Base-by-base conservation (phyloP, 2,888 invertebrate species). In the Catocala fraxini region DNA sequence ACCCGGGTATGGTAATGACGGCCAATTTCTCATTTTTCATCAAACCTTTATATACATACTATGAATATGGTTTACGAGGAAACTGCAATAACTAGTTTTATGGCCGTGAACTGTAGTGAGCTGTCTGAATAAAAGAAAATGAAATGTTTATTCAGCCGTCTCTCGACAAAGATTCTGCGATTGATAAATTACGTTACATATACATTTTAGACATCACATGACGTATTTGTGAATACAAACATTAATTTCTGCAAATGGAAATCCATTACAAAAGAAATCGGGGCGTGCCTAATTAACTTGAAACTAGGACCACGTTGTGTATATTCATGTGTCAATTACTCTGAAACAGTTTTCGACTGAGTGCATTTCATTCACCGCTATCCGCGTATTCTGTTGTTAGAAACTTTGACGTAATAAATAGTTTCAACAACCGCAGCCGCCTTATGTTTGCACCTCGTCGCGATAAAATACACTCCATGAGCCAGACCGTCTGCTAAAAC, bases 401-500 rank as follows among this genome's bases (percentile, higher is more conserved):
- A n/a, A 71, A 77, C 60, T 74, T 62, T 51, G 56, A 74, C 41
- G 46, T 67, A 45, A 39, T 25, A 51, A 11, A 11, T 59, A 62
- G 68, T 68, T 63, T 59, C 34, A 46, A 71, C 68, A 68, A 48
- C 48, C 55, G 45, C 49, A 47, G 49, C 15, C n/a, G 15, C 35
- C 51, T 57, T 52, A 33, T 51, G 41, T 72, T 63, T 51, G 54
- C 54, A 41, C 34, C 25, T 34, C 33, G 48, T 53, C 52, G 25
- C 41, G 47, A 4, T 11, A 43, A 53, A 39, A 0, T 39, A 39
- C 5, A 39, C 35, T 7, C 9, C 35, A 2, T 9, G n/a, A 59
- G 55, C 48, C 62, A 70, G 63, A 57, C 35, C 57, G 58, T 68
- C 67, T 71, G 57, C 56, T 64, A 71, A 71, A 73, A 68, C 60